Percentiles rank a stretch among this genome's conserved stretches.
Evolutionary conservation across 1,140 invertebrate species (phyloP).

Genomic region (Drosophila lini): DNA sequence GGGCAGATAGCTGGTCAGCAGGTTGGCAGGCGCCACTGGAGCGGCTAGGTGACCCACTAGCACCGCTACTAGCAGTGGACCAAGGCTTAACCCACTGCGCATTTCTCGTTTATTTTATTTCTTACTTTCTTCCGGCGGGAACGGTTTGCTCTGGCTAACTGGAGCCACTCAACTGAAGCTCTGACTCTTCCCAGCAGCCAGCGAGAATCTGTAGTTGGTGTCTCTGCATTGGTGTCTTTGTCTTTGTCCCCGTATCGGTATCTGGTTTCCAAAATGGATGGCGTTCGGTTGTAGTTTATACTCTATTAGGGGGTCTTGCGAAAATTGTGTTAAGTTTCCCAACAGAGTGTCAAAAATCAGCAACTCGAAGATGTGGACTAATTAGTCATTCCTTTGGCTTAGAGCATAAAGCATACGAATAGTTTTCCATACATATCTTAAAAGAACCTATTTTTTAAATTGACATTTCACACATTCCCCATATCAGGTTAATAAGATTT

Average conservation of each 20-base stretch:
- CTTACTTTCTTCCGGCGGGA: slow-evolving; percentile 38
- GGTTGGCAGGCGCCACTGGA: slow-evolving; percentile 54
- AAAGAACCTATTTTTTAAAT: too few relatives aligned
- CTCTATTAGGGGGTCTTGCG: slow-evolving; percentile 1
- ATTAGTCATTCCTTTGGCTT: too few relatives aligned
- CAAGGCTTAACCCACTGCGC: slow-evolving; percentile 41
- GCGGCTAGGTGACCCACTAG: slow-evolving; percentile 36
- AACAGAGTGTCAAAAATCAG: neutral
- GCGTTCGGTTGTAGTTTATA: slow-evolving; percentile 34
- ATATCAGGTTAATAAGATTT: neutral
- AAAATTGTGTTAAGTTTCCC: neutral
- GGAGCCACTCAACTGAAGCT: slow-evolving; percentile 27
- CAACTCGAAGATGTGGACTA: too few relatives aligned
- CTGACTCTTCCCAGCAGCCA: slow-evolving; percentile 46
- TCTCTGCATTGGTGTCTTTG: slow-evolving; percentile 26
- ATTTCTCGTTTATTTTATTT: slow-evolving; percentile 37
- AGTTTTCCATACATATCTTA: too few relatives aligned
- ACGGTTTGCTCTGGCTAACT: slow-evolving; percentile 71
- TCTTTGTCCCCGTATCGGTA: slow-evolving; percentile 44
- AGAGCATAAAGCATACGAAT: too few relatives aligned
- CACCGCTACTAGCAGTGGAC: slow-evolving; percentile 29
- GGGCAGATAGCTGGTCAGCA: slow-evolving; percentile 78
- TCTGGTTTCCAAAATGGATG: slow-evolving; percentile 53
- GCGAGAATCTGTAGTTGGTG: slow-evolving; percentile 40
- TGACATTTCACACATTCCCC: too few relatives aligned